Evolutionary conservation across 2,888 invertebrate genomes (phyloP), one percentile per base, ranked within the genome.

Genomic region (Calameuta idolon): DNA sequence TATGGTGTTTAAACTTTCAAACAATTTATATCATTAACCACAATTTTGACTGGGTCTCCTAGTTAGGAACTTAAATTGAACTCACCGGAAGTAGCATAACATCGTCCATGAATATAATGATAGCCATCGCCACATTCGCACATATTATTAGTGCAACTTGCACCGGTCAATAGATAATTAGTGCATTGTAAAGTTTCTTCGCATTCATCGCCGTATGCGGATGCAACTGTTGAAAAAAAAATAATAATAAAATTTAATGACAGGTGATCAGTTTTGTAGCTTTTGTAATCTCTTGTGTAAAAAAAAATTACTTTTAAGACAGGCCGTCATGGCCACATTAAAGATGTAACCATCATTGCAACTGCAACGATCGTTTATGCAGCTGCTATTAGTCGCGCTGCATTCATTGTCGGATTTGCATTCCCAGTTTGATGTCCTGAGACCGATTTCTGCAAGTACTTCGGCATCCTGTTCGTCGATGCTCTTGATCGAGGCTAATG

Each of bases 61-160:
- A 55, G 55, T 23, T 55, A 9, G 1, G 9, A 55, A 55, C 55
- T 55, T 55, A 55, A 23, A 55, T 23, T 55, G 23, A 23, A 75
- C 80, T 81, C 77, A 89, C 89, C 87, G 74, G 83, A 77, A n/a
- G 87, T 83, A n/a, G 69, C 76, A 40, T 83, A 83, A 76, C 89
- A 89, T 74, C 81, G 82, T 5, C 89, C 89, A 73, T 87, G 88
- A 9, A 87, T 75, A 76, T 89, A 89, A 77, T 89, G 87, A 77
- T 85, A 89, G 69, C 87, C 87, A 12, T 81, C 73, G 15, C 73
- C 74, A 77, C 89, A 89, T 3, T 37, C 77, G 77, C 89, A 89
- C 30, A n/a, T 69, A 33, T 81, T 78, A n/a, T 83, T 74, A 4
- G 78, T 69, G 76, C 89, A 89, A 68, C 69, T 77, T 37, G 81